A percentile compares a stretch with the other conserved stretches of the same genome.
Evolutionary conservation across 2,113 vertebrate species (phyloP).

Genomic region (Pardalotus punctatus): DNA sequence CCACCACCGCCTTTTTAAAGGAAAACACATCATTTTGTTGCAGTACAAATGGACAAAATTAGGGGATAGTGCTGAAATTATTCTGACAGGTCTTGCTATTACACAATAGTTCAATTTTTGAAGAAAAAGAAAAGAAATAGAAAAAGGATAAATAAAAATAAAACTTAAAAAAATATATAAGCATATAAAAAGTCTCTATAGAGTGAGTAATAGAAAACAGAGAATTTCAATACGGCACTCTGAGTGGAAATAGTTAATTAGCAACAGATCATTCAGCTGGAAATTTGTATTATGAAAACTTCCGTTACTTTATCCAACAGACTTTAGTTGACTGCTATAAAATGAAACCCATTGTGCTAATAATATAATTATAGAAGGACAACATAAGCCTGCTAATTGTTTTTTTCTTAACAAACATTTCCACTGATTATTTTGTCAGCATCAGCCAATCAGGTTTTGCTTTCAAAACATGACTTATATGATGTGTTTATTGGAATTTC

Average conservation of each 20-base stretch:
- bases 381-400: not conserved
- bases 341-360: not conserved
- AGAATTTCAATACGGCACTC: not conserved
- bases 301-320: not conserved
- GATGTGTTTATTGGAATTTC: not conserved
- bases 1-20: not conserved
- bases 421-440: not conserved
- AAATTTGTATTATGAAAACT: not conserved
- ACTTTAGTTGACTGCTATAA: not conserved
- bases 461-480: constrained; percentile 15
- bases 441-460: not conserved
- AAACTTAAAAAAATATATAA: not conserved
- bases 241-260: not conserved
- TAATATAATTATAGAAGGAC: not conserved
- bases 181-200: not conserved
- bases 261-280: not conserved
- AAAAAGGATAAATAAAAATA: too few species aligned
- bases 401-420: constrained; percentile 24
- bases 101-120: not conserved
- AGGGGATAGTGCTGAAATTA: not conserved
- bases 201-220: not conserved
- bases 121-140: not conserved
- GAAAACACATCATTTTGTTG: not conserved
- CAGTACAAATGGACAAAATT: not conserved
- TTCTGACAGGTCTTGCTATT: not conserved